phyloP scores from a whole-genome alignment of 1,140 invertebrate genomes.

The Lepidostoma basale region DNA sequence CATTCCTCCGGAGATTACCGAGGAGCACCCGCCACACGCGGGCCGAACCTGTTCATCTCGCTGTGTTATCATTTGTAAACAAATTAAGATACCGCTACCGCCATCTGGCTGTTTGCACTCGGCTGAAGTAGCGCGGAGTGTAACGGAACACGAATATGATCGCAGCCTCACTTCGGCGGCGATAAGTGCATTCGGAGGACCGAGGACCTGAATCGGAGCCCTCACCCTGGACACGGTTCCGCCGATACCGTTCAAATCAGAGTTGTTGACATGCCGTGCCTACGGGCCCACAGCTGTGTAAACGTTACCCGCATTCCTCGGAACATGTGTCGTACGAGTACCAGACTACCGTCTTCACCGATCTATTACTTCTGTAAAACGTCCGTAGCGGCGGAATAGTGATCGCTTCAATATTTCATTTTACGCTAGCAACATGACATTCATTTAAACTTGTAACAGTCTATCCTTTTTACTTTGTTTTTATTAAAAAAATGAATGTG shows the following conservation, averaged over 20 bases:
- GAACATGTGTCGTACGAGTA: constrained; percentile 7
- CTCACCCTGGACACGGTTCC: not conserved
- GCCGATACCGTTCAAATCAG: not conserved
- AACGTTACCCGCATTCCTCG: constrained; percentile 1
- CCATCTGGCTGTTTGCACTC: not conserved
- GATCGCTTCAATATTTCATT: no score
- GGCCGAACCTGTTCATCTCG: not conserved
- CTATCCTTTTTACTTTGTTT: no score
- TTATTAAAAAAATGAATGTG: no score
- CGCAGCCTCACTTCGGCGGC: not conserved
- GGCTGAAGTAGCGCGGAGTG: not conserved
- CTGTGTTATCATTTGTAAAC: not conserved
- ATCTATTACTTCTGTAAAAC: no score
- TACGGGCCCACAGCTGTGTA: constrained; percentile 5
- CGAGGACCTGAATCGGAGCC: not conserved
- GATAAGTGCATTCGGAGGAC: not conserved
- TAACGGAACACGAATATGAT: not conserved
- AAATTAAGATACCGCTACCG: not conserved
- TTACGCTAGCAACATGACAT: no score
- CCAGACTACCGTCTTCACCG: no score
- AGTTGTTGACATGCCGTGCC: not conserved
- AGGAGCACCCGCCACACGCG: not conserved
- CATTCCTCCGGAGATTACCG: not conserved
- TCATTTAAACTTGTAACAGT: no score
- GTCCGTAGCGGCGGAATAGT: no score